A percentile compares a stretch with the other conserved stretches of the same genome.
Evolutionary conservation across 2,797 vertebrate genomes (phyloP).

Genomic region (Notolabrus celidotus): DNA sequence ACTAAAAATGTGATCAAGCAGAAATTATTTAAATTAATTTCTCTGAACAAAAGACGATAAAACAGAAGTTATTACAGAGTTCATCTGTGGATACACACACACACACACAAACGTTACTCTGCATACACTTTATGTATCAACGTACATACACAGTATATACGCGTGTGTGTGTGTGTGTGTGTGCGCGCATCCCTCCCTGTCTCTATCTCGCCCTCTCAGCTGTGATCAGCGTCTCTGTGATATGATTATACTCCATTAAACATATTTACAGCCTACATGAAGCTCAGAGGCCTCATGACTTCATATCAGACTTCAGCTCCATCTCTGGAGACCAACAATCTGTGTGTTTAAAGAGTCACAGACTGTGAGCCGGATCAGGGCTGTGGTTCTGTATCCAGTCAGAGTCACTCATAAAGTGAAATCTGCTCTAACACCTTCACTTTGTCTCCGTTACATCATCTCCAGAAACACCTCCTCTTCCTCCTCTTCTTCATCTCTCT

Average conservation of each 20-base stretch:
- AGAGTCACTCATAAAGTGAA: no score
- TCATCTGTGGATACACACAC: no score
- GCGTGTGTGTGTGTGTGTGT: not conserved
- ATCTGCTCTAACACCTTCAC: no score
- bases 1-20: no score
- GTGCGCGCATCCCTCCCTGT: not conserved
- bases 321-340: no score
- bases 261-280: slow-evolving; percentile 43
- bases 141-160: not conserved
- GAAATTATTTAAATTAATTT: no score
- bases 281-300: slow-evolving; percentile 23
- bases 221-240: slow-evolving; percentile 10
- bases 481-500: not conserved
- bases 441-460: no score
- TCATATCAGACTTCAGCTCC: not conserved
- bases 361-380: no score
- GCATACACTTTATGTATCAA: not conserved
- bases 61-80: no score
- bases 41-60: no score
- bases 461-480: not conserved
- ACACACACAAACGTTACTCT: not conserved
- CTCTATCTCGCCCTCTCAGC: slow-evolving; percentile 1
- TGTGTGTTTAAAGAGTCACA: no score
- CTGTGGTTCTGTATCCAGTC: no score
- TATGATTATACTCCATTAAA: slow-evolving; percentile 36